Conservation (phyloP, 2,113 vertebrate genomes). For the Pollimyrus isidori region DNA sequence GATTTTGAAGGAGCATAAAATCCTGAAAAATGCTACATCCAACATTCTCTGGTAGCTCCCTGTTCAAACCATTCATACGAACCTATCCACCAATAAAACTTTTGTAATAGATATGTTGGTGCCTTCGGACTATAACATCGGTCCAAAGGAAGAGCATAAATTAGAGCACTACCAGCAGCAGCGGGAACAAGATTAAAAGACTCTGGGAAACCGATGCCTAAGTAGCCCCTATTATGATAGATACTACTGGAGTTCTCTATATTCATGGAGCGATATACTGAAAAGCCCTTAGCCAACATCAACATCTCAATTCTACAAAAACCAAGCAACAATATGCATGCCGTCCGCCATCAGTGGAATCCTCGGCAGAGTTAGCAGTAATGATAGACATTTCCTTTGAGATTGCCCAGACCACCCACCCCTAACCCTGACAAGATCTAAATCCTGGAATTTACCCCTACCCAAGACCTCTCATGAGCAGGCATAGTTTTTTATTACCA, state of each 20-base stretch:
- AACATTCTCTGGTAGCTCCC: background rate
- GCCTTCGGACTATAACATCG: background rate
- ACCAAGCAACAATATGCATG: background rate
- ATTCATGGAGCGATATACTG: background rate
- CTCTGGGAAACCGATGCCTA: background rate
- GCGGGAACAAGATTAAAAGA: background rate
- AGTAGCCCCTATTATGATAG: background rate
- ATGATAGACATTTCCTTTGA: background rate
- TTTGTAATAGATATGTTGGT: background rate
- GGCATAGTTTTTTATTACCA: background rate
- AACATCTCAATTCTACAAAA: background rate
- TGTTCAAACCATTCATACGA: background rate
- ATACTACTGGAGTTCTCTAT: background rate
- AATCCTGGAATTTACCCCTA: background rate
- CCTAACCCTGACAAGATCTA: background rate
- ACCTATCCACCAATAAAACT: background rate
- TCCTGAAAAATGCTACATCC: background rate
- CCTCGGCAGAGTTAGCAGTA: background rate
- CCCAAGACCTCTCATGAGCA: background rate
- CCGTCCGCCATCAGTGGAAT: background rate
- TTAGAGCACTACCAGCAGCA: background rate
- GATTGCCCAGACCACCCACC: background rate
- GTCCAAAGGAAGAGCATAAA: background rate
- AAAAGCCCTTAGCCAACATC: background rate
- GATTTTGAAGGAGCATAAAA: background rate